phyloP scores from a whole-genome alignment of 23 tunicate genomes.

The Phallusia fumigata region DNA sequence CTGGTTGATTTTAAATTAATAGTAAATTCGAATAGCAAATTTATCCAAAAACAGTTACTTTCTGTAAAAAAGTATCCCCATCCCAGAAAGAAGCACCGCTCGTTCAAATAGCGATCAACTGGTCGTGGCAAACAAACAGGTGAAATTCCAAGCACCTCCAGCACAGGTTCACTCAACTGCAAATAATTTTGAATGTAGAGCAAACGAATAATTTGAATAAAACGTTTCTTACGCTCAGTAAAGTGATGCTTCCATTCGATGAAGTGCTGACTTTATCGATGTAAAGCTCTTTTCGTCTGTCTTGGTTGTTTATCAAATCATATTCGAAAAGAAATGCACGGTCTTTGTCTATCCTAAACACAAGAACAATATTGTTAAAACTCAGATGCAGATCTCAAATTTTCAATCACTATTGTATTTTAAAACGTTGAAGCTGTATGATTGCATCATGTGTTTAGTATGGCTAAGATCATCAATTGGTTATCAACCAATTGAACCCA shows the following conservation, averaged over 20 bases:
- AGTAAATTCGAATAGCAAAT: too few species aligned
- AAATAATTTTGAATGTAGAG: background rate
- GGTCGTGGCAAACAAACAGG: background rate
- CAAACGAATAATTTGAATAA: background rate
- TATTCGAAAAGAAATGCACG: background rate
- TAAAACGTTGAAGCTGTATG: too few species aligned
- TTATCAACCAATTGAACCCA: too few species aligned
- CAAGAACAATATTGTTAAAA: background rate
- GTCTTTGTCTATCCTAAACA: background rate
- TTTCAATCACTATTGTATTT: too few species aligned
- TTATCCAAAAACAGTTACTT: background rate
- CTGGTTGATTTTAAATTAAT: too few species aligned
- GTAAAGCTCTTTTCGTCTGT: background rate
- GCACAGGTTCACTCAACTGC: slow-evolving; percentile 5
- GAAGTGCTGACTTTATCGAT: background rate
- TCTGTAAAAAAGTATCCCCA: slow-evolving; percentile 3
- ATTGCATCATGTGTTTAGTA: too few species aligned
- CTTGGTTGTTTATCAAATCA: background rate
- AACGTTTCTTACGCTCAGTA: background rate
- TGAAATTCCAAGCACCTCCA: background rate
- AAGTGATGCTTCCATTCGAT: background rate
- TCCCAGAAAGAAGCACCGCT: background rate
- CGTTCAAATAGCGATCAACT: background rate
- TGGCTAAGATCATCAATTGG: too few species aligned
- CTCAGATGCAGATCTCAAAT: too few species aligned